A percentile compares a stretch with the other conserved stretches of the same genome.
Conservation (phyloP, 2,888 invertebrate genomes). For the Rambutsinella grinnellia region DNA sequence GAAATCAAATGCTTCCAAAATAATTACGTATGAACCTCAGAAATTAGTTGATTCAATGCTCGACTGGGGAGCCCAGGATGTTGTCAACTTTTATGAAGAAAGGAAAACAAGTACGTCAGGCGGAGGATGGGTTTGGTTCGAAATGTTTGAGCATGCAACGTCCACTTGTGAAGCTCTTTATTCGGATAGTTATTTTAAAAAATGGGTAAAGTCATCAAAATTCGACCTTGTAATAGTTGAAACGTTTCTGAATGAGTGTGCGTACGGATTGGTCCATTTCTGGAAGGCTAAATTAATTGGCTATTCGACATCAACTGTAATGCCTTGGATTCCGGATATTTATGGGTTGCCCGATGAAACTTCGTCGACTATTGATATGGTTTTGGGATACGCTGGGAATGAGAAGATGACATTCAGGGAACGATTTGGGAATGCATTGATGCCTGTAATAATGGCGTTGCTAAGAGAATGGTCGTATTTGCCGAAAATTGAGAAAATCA, state of each 20-base stretch:
- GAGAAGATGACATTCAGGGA: slow-evolving; percentile 20
- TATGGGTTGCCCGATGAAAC: slow-evolving; percentile 43
- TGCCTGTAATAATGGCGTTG: slow-evolving; percentile 35
- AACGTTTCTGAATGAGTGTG: slow-evolving; percentile 49
- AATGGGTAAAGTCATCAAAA: slow-evolving; percentile 37
- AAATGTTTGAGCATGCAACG: background rate
- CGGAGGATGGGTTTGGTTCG: background rate
- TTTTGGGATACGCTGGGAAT: background rate
- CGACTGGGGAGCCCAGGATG: background rate
- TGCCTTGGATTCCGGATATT: slow-evolving; percentile 40
- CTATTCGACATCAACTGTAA: slow-evolving; percentile 31
- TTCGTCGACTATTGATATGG: background rate
- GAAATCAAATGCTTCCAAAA: slow-evolving; percentile 28
- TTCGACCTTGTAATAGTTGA: slow-evolving; percentile 60
- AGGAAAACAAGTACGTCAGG: background rate
- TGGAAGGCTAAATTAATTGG: slow-evolving; percentile 35
- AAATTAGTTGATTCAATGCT: background rate
- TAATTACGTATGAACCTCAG: background rate
- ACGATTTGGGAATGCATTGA: slow-evolving; percentile 35
- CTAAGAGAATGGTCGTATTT: slow-evolving; percentile 27
- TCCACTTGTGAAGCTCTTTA: slow-evolving; percentile 24
- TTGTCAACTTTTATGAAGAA: background rate
- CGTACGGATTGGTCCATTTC: slow-evolving; percentile 37
- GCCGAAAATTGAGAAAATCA: slow-evolving; percentile 42
- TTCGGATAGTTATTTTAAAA: slow-evolving; percentile 22